Conservation (phyloP, 53 echinoderm and acorn worm genomes). For the Astropecten irregularis region DNA sequence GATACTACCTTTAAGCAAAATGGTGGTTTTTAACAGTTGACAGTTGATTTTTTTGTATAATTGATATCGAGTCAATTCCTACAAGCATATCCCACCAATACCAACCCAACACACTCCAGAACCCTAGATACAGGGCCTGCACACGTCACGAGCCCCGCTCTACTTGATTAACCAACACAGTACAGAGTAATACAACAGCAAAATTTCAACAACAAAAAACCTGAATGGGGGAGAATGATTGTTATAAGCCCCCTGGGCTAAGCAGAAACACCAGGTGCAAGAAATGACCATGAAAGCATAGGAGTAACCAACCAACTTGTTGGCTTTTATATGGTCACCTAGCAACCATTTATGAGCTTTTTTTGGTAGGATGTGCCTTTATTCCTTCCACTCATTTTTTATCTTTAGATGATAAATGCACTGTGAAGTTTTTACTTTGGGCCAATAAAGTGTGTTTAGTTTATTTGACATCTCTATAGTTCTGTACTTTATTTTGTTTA, state of each 20-base stretch:
- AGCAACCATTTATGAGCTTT: conserved; percentile 41
- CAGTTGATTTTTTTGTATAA: no score
- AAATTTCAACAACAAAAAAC: no score
- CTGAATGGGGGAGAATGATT: not conserved
- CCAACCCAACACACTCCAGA: no score
- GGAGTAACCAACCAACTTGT: conserved; percentile 15
- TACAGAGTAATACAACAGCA: no score
- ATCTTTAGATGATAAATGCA: not conserved
- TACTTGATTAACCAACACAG: no score
- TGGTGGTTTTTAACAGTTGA: no score
- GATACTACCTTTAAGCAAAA: no score
- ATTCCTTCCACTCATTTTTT: not conserved
- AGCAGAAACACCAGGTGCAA: conserved; percentile 47
- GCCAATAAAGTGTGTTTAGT: not conserved
- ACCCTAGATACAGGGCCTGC: no score
- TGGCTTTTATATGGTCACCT: conserved; percentile 26
- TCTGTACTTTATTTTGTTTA: not conserved
- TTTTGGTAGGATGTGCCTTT: not conserved
- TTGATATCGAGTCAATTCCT: no score
- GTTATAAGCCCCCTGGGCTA: conserved; percentile 21
- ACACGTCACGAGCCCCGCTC: no score
- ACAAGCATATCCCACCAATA: no score
- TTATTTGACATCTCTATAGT: not conserved
- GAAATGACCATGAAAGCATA: conserved; percentile 38
- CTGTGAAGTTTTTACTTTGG: not conserved